Conservation (phyloP, 2,113 vertebrate genomes). For the Catharus fuscescens region DNA sequence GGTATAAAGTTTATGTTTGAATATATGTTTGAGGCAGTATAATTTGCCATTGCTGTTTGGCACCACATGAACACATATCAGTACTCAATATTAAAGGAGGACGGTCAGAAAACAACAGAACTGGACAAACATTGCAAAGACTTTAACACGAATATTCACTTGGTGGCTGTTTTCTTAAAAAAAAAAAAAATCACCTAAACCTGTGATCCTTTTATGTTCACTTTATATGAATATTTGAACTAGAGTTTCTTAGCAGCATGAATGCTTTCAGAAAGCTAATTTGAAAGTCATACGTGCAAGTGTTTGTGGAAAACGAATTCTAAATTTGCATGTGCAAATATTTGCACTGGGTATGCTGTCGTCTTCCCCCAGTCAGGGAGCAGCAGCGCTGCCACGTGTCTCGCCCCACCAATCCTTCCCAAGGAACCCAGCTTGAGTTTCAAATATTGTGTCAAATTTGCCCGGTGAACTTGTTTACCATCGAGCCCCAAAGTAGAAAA, state of each 20-base stretch:
- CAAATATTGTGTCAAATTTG: conserved; percentile 57
- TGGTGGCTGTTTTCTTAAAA: not conserved
- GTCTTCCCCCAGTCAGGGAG: conserved; percentile 49
- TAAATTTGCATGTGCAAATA: conserved; percentile 63
- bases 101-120: not conserved
- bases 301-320: conserved; percentile 64
- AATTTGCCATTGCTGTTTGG: not conserved
- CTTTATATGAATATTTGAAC: conserved; percentile 53
- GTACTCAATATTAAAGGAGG: not conserved
- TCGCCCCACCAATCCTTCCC: not conserved
- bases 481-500: not conserved
- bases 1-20: not conserved
- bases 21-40: not conserved
- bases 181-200: conserved; percentile 21
- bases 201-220: conserved; percentile 20
- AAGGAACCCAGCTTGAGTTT: conserved; percentile 52
- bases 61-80: rapidly evolving
- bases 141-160: not conserved
- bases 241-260: conserved; percentile 49
- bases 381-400: conserved; percentile 26
- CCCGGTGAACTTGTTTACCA: conserved; percentile 48
- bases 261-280: conserved; percentile 57
- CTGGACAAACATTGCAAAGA: not conserved
- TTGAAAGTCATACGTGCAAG: conserved; percentile 57
- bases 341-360: conserved; percentile 52